Conservation (phyloP, 2,797 vertebrate species). For the Australoheros facetus region DNA sequence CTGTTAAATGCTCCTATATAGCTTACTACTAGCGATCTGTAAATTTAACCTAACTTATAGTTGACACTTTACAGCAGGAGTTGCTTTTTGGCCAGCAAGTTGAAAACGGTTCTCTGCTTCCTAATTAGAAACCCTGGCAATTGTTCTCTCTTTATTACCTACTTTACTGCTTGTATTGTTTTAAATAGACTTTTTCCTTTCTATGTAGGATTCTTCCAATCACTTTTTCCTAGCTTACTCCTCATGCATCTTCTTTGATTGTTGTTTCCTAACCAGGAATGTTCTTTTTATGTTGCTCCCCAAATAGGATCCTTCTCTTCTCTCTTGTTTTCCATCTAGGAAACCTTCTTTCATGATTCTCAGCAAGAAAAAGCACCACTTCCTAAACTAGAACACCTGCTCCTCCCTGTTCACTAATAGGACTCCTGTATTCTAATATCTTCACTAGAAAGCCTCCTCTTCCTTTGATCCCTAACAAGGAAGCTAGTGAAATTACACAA, state of each 20-base stretch:
- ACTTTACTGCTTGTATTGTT: background rate
- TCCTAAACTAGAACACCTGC: background rate
- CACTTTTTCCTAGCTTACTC: background rate
- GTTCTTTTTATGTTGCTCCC: background rate
- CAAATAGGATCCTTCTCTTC: background rate
- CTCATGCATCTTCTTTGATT: background rate
- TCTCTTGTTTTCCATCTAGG: conserved; percentile 5
- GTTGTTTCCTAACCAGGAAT: background rate
- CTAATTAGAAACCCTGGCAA: background rate
- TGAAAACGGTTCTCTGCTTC: background rate
- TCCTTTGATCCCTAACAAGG: conserved; percentile 7
- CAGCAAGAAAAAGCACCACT: background rate
- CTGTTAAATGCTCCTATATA: too few relatives aligned
- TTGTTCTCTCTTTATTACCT: background rate
- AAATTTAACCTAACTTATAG: too few relatives aligned
- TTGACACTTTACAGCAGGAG: background rate
- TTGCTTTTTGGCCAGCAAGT: background rate
- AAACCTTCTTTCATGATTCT: background rate
- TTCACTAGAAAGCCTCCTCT: background rate
- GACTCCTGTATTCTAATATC: conserved; percentile 1
- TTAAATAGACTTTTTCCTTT: background rate
- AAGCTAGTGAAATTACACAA: background rate
- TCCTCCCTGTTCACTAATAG: background rate
- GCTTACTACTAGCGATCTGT: too few relatives aligned
- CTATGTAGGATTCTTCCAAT: background rate